Conservation (phyloP, 2,113 vertebrate species). For the Capreolus pygargus region DNA sequence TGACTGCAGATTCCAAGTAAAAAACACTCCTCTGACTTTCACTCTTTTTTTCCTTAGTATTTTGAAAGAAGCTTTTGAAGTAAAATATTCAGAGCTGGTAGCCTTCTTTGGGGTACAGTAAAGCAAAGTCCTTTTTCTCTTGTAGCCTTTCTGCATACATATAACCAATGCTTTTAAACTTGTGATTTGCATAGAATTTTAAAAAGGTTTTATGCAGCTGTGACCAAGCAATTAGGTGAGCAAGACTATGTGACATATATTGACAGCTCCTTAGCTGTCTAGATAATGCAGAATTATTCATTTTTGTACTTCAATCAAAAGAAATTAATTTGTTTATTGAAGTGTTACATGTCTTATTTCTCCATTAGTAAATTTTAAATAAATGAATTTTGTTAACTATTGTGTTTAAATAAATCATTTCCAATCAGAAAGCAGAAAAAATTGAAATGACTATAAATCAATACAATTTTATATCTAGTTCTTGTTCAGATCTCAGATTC, state of each 20-base stretch:
- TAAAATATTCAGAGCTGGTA: background rate
- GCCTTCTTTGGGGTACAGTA: background rate
- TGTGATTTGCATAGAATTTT: background rate
- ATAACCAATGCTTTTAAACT: background rate
- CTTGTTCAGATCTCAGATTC: background rate
- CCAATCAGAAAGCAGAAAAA: background rate
- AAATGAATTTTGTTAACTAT: background rate
- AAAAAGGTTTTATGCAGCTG: constrained; percentile 34
- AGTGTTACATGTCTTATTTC: background rate
- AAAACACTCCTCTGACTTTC: background rate
- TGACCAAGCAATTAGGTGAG: background rate
- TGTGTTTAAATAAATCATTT: background rate
- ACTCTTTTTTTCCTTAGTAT: background rate
- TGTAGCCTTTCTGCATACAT: background rate
- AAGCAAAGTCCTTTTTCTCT: background rate
- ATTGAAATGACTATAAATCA: background rate
- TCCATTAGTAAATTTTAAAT: background rate
- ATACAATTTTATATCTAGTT: background rate
- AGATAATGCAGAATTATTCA: background rate
- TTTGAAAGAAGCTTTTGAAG: constrained; percentile 16
- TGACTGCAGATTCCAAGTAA: constrained; percentile 1
- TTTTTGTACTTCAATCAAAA: background rate
- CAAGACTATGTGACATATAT: background rate
- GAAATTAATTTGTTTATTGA: background rate
- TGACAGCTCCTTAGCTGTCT: background rate